Conservation (phyloP, 2,113 vertebrate genomes). For the Antechinus stuartii region DNA sequence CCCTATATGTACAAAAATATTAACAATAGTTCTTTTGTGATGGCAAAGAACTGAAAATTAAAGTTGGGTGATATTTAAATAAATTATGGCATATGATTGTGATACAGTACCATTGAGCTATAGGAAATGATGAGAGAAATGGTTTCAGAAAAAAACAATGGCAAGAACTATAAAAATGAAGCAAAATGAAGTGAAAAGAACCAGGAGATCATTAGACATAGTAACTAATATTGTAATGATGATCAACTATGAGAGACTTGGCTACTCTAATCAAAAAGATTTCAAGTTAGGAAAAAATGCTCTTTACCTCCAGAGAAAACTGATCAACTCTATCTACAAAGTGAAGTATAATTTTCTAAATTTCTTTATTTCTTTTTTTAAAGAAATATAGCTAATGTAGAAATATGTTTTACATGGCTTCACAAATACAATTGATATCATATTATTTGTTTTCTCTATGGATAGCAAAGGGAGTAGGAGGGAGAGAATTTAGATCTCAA, state of each 20-base stretch:
- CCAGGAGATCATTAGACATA: not conserved
- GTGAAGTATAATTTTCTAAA: not conserved
- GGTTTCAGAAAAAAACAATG: not conserved
- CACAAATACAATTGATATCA: not conserved
- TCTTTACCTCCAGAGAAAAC: not conserved
- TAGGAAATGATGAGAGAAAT: not conserved
- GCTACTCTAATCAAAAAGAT: not conserved
- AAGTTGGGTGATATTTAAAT: not conserved
- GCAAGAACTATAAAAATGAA: not conserved
- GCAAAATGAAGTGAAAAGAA: not conserved
- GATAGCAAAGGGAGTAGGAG: not conserved
- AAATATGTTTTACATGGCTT: not conserved
- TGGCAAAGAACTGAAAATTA: not conserved
- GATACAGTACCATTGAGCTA: not conserved
- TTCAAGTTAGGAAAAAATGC: not conserved
- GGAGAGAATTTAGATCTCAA: not conserved
- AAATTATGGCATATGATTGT: not conserved
- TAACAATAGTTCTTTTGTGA: not conserved
- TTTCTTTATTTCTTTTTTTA: not conserved
- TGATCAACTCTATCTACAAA: not conserved
- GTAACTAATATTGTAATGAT: not conserved
- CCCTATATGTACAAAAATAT: not conserved
- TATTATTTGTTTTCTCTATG: not conserved
- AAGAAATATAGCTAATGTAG: not conserved
- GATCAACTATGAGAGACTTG: not conserved